Evolutionary conservation across 2,797 vertebrate genomes (phyloP).

Genomic region (Cetoscarus ocellatus): DNA sequence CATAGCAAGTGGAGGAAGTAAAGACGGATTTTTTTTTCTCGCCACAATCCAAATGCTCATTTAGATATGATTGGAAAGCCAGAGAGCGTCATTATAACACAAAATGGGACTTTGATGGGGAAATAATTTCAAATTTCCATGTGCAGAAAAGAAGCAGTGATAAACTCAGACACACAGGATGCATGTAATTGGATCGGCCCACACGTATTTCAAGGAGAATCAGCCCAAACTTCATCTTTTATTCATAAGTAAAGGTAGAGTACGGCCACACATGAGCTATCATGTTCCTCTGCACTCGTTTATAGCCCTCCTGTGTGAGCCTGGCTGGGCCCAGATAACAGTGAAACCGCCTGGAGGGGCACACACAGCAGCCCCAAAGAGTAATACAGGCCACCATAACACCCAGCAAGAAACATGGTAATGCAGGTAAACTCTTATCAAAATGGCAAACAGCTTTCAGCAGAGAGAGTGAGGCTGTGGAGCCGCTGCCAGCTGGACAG

Average conservation of each 20-base stretch:
- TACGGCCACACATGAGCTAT: conserved; percentile 81
- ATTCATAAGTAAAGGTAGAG: conserved; percentile 76
- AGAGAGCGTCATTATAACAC: conserved; percentile 24
- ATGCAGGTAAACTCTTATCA: conserved; percentile 82
- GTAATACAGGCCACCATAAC: conserved; percentile 79
- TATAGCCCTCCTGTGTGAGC: conserved; percentile 75
- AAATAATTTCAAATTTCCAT: conserved; percentile 32
- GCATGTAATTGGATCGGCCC: conserved; percentile 46
- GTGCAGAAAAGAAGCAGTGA: conserved; percentile 22
- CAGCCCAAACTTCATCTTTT: conserved; percentile 74
- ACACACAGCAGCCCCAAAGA: conserved; percentile 75
- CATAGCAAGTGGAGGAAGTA: conserved; percentile 30
- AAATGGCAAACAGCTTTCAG: conserved; percentile 71
- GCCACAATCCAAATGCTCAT: conserved; percentile 44
- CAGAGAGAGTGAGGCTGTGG: conserved; percentile 54
- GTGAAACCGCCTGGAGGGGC: conserved; percentile 78
- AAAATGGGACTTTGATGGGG: conserved; percentile 34
- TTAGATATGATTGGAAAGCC: conserved; percentile 44
- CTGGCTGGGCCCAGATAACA: conserved; percentile 82
- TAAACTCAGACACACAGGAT: conserved; percentile 29
- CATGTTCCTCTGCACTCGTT: conserved; percentile 76
- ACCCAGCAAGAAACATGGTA: conserved; percentile 76
- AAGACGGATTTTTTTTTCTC: conserved; percentile 2
- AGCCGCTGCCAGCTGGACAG: conserved; percentile 51
- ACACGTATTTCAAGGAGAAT: conserved; percentile 32